Conservation (phyloP, 2,888 invertebrate species). For the Cactoblastis cactorum region DNA sequence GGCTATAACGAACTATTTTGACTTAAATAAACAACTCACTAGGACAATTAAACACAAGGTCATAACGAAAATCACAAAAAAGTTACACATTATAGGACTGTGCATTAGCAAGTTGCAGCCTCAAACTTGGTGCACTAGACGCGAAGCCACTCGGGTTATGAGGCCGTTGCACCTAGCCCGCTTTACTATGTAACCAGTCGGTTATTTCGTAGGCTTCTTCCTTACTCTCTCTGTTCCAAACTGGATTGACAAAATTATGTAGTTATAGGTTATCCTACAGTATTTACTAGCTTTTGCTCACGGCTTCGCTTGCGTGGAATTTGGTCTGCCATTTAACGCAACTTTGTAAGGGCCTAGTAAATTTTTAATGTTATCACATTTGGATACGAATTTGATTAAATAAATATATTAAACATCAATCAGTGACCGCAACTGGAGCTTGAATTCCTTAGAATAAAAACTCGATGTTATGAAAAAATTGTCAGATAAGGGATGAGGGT, state of each 20-base stretch:
- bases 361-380: too few relatives aligned
- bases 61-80: background rate
- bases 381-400: too few relatives aligned
- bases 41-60: background rate
- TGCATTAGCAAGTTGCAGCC: background rate
- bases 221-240: background rate
- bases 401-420: too few relatives aligned
- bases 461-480: background rate
- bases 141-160: background rate
- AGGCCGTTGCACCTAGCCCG: constrained; percentile 9
- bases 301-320: too few relatives aligned
- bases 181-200: constrained; percentile 13
- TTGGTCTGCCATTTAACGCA: too few relatives aligned
- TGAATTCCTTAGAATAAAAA: background rate
- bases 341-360: too few relatives aligned
- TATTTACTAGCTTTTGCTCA: too few relatives aligned
- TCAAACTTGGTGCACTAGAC: background rate
- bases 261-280: too few relatives aligned
- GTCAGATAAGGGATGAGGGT: background rate
- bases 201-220: background rate
- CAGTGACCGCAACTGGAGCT: background rate
- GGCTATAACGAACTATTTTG: background rate
- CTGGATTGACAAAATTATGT: too few relatives aligned
- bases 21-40: background rate
- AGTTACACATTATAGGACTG: constrained; percentile 2